Base-by-base conservation (phyloP, 2,888 invertebrate species). In the Pachycephus smyrnensis region DNA sequence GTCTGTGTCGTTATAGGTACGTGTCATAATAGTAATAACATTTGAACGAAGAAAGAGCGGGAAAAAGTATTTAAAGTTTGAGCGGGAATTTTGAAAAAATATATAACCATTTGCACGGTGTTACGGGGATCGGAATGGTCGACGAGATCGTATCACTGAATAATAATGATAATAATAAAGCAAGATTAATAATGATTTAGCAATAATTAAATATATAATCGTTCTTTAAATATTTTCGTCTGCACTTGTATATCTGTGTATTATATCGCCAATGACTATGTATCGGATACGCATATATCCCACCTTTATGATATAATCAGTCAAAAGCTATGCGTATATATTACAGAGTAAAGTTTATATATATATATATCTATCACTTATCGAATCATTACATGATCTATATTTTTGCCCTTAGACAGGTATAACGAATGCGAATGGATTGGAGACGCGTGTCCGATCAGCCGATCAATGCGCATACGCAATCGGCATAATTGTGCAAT, bases 291-390 rank as follows among this genome's bases (percentile, higher is more conserved):
- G 40, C 40, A 40, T 40, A 40, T 40, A 40, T 40, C 23, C 40
- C 40, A 55, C 40, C 40, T 23, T 89, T 89, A 89, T 83, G 87
- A 86, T 91, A 86, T 91, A 90, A 90, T 91, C 91, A 91, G 91
- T 91, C 91, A 86, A 89, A 89, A 90, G 89, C 90, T 90, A 90
- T 89, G 85, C 88, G 84, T 87, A 83, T 88, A 88, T 71, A 32
- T 71, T 32, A 30, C 23, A 31, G 30, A 31, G 6, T 85, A 85
- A 83, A 83, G 86, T 84, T 81, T 83, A 71, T 71, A 71, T 71
- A 71, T 71, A 69, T 69, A 75, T 77, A 75, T 32, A 68, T 75
- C 32, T 69, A 75, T 75, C 30, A 31, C 23, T 69, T 33, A 68
- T 71, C 75, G 80, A 80, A 80, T 82, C 82, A 80, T 82, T 85